Evolutionary conservation across 2,888 invertebrate genomes (phyloP).

Genomic region (Rhamphomyia laevipes): DNA sequence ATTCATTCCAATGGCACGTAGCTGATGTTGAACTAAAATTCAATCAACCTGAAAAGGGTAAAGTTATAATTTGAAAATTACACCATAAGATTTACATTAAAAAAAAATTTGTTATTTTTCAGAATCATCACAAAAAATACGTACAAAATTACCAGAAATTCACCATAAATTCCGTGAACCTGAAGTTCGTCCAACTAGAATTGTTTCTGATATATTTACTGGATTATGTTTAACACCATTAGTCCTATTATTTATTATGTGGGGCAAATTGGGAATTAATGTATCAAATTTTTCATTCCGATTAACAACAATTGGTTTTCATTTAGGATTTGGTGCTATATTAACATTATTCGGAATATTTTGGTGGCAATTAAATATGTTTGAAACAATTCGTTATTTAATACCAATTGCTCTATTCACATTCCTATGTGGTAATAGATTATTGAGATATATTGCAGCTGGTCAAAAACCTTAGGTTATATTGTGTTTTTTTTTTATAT

Average conservation of each 20-base stretch:
- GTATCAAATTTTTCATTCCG: constrained; percentile 68
- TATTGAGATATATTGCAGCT: constrained; percentile 67
- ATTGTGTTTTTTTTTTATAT: too few species aligned
- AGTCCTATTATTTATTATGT: constrained; percentile 68
- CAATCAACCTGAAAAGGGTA: constrained; percentile 35
- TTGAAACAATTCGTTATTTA: constrained; percentile 84
- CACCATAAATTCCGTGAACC: constrained; percentile 81
- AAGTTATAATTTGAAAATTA: not conserved
- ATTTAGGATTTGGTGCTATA: constrained; percentile 80
- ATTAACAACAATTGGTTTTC: constrained; percentile 77
- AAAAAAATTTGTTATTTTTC: not conserved
- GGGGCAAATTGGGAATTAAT: constrained; percentile 81
- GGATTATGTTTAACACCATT: constrained; percentile 70
- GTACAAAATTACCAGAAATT: constrained; percentile 48
- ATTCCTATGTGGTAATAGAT: constrained; percentile 85
- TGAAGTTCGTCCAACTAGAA: constrained; percentile 78
- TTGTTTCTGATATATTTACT: constrained; percentile 86
- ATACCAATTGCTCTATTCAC: constrained; percentile 75
- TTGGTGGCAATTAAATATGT: constrained; percentile 93
- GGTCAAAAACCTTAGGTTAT: constrained; percentile 10
- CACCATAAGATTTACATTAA: not conserved
- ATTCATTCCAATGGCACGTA: constrained; percentile 79
- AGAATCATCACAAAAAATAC: constrained; percentile 20
- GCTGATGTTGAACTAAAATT: constrained; percentile 69
- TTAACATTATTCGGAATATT: constrained; percentile 79